Base-by-base conservation (phyloP, 1,140 invertebrate species). In the Philotrypesis tridentata region DNA sequence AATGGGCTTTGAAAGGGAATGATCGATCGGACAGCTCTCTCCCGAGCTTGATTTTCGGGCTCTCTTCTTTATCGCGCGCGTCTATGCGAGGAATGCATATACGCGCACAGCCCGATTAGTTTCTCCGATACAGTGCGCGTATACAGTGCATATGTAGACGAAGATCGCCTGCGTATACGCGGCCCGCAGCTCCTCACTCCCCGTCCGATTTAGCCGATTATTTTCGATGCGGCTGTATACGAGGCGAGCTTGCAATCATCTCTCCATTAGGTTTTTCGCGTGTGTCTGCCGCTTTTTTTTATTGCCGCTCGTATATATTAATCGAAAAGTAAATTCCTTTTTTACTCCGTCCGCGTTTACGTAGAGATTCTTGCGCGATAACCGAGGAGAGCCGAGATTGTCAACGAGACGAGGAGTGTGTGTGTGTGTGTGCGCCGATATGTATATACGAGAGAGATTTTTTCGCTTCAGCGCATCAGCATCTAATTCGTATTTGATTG, bases 1-100 rank as follows among this genome's bases (percentile, higher is more conserved):
- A 68, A 68, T 29, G 67, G 37, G 23, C 43, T 60, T 73, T 55
- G 71, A 73, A 60, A 55, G 43, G 71, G 43, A 55, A 73, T 73
- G 48, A 73, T 73, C 71, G 71, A 73, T 73, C 33, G 71, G 33
- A 71, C 33, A 71, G 68, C 11, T 25, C 23, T 9, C 60, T n/a
- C 61, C 9, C 1, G 61, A 65, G 61, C 61, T 27, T 65, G 25
- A 65, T 65, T 65, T 65, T 65, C 7, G 61, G 27, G 61, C 61
- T 65, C 61, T 65, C 61, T 29, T 21, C n/a, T 65, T 65, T 65
- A 65, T 65, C 61, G 61, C 27, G n/a, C 61, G 8, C 23, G 11
- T 29, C 5, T 21, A 9, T 12, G 7, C 61, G 61, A 55, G 48
- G 48, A 55, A 55, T 55, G 17, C 48, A 37, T n/a, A n/a, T n/a